Evolutionary conservation across 2,113 vertebrate genomes (phyloP), one percentile per base, ranked within the genome.

Genomic region (Leptocoma aspasia): DNA sequence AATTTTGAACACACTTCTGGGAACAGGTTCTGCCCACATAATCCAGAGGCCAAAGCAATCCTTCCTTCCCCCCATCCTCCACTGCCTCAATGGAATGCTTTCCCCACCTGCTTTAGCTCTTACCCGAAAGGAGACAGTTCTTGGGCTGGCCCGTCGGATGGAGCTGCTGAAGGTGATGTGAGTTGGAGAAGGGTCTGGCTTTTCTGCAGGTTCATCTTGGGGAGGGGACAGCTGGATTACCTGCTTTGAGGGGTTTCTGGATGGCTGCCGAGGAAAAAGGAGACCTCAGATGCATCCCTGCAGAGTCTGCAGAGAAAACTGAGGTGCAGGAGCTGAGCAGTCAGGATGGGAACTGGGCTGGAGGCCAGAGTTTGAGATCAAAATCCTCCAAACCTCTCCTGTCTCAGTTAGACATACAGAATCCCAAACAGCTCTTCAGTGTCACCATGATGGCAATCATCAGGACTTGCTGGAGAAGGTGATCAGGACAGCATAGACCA

Each of bases 121-220:
- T 97, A 99, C 99, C 98, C 98, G 98, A 90, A 99, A 99, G 49
- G 99, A 99, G 84, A 98, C 80, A 4, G 99, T 99, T 95, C 99
- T 98, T 80, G 98, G 97, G 95, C 98, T 99, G 96, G 98, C 97
- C 56, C 98, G 96, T 82, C 76, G 94, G 64, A 99, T 98, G 37
- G 98, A 98, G 57, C 97, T 98, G 97, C 97, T 98, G 73, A 95
- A 97, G 90, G 90, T 97, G 94, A 89, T 2, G 7, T 10, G 76
- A 23, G 91, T 44, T 31, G 96, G 91, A 31, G 96, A 97, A 56
- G 30, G 7, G 9, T 52, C 10, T 45, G 76, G 42, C 59, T 89
- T 78, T 39, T 92, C 88, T 63, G 37, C 65, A 47, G 82, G 59
- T 49, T 84, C 83, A 17, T 81, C 94, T 37, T 4, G 82, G 13